Conservation (phyloP, 2,888 invertebrate genomes). For the Drosophila meridiana region DNA sequence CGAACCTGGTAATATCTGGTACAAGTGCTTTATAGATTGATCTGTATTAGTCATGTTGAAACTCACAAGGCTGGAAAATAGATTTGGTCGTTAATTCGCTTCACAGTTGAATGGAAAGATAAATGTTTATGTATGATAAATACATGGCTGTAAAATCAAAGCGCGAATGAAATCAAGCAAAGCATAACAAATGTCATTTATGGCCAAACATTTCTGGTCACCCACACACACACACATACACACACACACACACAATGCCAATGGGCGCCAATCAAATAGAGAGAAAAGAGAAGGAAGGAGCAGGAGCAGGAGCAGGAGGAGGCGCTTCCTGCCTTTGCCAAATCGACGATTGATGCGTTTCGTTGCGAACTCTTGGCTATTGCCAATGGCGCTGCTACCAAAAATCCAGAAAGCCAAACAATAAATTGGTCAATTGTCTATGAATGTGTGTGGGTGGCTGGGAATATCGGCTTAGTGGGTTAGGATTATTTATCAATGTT, state of each 20-base stretch:
- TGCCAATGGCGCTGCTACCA: constrained; percentile 41
- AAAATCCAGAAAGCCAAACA: constrained; percentile 56
- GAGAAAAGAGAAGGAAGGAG: not conserved
- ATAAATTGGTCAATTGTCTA: constrained; percentile 72
- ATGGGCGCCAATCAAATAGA: constrained; percentile 2
- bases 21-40: constrained; percentile 26
- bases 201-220: constrained; percentile 61
- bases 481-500: constrained; percentile 81
- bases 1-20: not conserved
- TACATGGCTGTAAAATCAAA: constrained; percentile 57
- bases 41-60: constrained; percentile 23
- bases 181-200: constrained; percentile 79
- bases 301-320: not conserved
- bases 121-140: constrained; percentile 69
- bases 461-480: not conserved
- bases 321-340: constrained; percentile 37
- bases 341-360: constrained; percentile 77
- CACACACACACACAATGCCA: constrained; percentile 16
- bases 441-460: constrained; percentile 40
- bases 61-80: constrained; percentile 33
- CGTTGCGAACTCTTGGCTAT: constrained; percentile 63
- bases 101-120: constrained; percentile 52
- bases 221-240: constrained; percentile 1
- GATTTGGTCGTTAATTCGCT: constrained; percentile 39
- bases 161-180: constrained; percentile 75